Base-by-base conservation (phyloP, 2,113 vertebrate species). In the Oncorhynchus masou region DNA sequence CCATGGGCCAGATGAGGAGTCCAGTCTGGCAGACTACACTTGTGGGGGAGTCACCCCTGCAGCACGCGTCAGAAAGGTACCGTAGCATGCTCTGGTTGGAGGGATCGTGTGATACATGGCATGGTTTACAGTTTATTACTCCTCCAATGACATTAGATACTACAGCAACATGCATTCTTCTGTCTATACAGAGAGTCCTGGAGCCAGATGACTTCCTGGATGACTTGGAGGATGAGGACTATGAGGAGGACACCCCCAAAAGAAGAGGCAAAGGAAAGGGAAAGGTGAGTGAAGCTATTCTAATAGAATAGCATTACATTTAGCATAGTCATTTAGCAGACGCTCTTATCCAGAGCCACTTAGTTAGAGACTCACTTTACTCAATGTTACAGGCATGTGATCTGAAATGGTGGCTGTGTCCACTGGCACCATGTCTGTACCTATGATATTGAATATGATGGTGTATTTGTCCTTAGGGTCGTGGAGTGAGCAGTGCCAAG, bases 211-310 rank as follows among this genome's bases (percentile, higher is more conserved):
- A 98, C 88, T 98, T 96, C 90, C 87, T 99, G 80, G 97, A 98
- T 0, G 96, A 99, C 74, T 83, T 98, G 31, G 97, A 99, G 0
- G 97, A 99, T 6, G 97, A 99, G 79, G 97, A 99, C 83, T 99
- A 99, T 5, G 97, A 99, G 70, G 97, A 99, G 80, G 97, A 99
- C 67, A 97, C 96, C 1, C 97, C 97, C 0, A 99, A 99, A 80
- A 92, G 96, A 69, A 85, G 97, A 7, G 96, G 97, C 81, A 99
- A 99, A 86, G 96, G 97, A 19, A 98, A 98, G 45, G 97, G 96
- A 64, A 98, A 99, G 96, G 97, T 98, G 89, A 88, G 82, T 27
- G 24, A 45, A 11, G 9, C 39, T 45, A 12, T 45, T 45, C 9
- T 45, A 45, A 45, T 12, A 0, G 9, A 11, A 11, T 45, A 45